Evolutionary conservation across 2,113 vertebrate genomes (phyloP).

Genomic region (Micronycteris hirsuta): DNA sequence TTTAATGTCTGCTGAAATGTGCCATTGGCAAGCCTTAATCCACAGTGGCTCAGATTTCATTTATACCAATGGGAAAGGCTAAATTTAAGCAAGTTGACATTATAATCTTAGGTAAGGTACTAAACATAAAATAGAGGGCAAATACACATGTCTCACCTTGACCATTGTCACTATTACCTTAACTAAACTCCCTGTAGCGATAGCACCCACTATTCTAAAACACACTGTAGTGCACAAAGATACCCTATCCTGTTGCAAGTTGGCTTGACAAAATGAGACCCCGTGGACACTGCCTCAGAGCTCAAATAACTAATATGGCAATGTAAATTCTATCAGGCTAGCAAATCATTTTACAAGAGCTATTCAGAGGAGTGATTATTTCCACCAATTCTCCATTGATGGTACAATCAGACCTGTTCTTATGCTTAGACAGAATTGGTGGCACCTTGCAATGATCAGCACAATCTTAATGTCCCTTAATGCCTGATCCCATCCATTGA

Average conservation of each 20-base stretch:
- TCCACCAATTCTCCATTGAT: not conserved
- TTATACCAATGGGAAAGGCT: not conserved
- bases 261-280: not conserved
- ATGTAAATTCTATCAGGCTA: not conserved
- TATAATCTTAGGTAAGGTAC: not conserved
- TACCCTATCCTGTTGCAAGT: not conserved
- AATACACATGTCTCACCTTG: not conserved
- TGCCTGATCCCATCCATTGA: not conserved
- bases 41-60: not conserved
- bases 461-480: not conserved
- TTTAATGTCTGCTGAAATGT: not conserved
- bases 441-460: not conserved
- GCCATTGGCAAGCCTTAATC: not conserved
- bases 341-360: not conserved
- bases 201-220: not conserved
- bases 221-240: not conserved
- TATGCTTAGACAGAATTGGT: not conserved
- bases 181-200: not conserved
- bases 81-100: not conserved
- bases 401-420: not conserved
- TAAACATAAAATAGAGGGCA: not conserved
- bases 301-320: not conserved
- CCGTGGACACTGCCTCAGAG: not conserved
- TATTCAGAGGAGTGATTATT: not conserved
- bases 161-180: not conserved